These are phyloP conservation scores for Aplodontia rufa DNA, from an alignment of 2,113 vertebrate species.

Conservation along the genomic window DNA sequence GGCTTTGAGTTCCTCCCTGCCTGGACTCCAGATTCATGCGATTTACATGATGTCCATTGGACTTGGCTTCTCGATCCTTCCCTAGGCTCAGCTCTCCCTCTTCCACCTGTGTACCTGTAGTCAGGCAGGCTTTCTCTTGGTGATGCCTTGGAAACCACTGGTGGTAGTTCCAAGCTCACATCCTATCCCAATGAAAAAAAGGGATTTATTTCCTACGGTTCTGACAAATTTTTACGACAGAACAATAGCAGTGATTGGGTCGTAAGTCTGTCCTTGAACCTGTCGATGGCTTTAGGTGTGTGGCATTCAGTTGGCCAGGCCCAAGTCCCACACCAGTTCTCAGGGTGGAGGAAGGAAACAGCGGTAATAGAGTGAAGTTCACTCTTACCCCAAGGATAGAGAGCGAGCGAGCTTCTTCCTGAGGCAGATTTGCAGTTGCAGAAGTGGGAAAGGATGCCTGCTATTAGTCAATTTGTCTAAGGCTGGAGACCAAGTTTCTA, in stretches of 20 bases:
- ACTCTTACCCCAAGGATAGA: neutral
- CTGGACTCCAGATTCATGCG: neutral
- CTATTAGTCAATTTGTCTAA: neutral
- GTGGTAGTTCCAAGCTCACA: neutral
- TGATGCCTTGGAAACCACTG: neutral
- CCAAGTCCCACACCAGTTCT: neutral
- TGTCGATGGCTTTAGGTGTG: neutral
- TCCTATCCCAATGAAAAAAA: neutral
- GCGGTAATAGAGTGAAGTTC: neutral
- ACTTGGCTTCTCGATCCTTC: neutral
- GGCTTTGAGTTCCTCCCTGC: neutral
- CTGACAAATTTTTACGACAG: neutral
- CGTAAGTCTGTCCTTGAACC: neutral
- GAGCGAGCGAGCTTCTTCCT: neutral
- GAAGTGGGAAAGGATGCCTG: neutral
- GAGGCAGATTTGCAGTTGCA: neutral
- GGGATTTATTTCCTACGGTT: neutral
- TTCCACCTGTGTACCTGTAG: neutral
- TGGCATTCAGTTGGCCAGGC: neutral
- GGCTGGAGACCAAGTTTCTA: neutral
- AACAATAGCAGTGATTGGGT: neutral
- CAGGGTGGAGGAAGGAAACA: fast-evolving
- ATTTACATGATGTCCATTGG: neutral
- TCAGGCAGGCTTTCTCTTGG: neutral
- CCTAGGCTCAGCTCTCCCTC: neutral